phyloP scores from a whole-genome alignment of 2,797 vertebrate genomes.

The Pterois miles region DNA sequence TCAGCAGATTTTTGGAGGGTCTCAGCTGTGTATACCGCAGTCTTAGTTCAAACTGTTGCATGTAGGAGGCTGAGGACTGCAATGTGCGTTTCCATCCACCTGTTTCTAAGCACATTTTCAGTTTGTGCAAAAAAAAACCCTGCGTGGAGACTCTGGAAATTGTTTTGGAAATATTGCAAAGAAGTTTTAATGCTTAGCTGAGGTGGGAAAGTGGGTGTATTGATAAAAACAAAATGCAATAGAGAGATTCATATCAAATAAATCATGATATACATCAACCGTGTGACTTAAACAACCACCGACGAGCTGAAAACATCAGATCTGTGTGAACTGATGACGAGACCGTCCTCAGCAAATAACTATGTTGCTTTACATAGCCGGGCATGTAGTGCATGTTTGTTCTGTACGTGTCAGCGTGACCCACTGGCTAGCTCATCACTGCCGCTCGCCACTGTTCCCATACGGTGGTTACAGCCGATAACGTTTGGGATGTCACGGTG shows the following conservation, averaged over 20 bases:
- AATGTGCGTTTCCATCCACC: background rate
- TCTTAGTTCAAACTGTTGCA: conserved; percentile 1
- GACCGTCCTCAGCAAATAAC: background rate
- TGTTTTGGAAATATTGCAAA: too few relatives aligned
- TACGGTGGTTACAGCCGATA: too few relatives aligned
- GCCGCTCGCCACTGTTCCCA: too few relatives aligned
- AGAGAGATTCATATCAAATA: background rate
- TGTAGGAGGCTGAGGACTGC: background rate
- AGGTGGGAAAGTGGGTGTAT: background rate
- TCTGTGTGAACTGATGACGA: background rate
- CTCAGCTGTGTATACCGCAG: conserved; percentile 23
- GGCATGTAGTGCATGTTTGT: too few relatives aligned
- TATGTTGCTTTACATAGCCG: too few relatives aligned
- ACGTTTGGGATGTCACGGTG: too few relatives aligned
- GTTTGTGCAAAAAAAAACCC: background rate
- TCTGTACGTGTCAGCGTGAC: too few relatives aligned
- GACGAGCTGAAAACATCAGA: background rate
- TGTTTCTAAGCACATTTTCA: background rate
- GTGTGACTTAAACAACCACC: background rate
- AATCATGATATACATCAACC: background rate
- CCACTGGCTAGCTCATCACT: too few relatives aligned
- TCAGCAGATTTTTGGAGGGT: conserved; percentile 33
- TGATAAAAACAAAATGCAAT: background rate
- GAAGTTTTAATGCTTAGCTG: background rate
- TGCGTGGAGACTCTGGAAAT: background rate